Evolutionary conservation across 2,888 invertebrate genomes (phyloP), one percentile per base, ranked within the genome.

Genomic region (Diachrysia chrysitis): DNA sequence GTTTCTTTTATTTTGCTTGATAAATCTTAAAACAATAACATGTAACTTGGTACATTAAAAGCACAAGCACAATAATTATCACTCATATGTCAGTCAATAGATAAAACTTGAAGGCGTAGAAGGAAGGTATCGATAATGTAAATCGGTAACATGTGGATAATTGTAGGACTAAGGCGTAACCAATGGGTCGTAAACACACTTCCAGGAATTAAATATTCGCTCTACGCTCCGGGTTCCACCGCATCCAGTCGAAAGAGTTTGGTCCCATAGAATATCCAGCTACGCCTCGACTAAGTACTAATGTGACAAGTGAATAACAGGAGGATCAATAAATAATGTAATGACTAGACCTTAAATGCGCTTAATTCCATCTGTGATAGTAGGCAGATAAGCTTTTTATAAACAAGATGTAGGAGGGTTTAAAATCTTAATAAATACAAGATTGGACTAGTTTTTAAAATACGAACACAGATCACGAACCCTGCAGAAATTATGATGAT

Each of bases 1-100:
- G 85, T 93, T 92, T 76, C 48, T 90, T 92, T 91, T 93, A 86
- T 88, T 87, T 90, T 91, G 92, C 92, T 90, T 89, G 83, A 90
- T 87, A 88, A 90, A 87, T 85, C 83, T 90, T 90, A 91, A 93
- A 92, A 85, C 86, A 88, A 91, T 89, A 93, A 90, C 86, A 90
- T 90, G 88, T 90, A 88, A 92, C 91, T 93, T 92, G 92, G 88
- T 92, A 95, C 93, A 94, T 90, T 93, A 89, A 92, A 95, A 95
- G 95, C 95, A 94, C 93, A 95, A 95, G 95, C 95, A 92, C 90
- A 90, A 89, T 91, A 82, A 87, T 82, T 93, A 94, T 95, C 94
- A 94, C 93, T 94, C 89, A 87, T 87, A 90, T 85, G 84, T 95
- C 95, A 95, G 95, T 95, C 95, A 89, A 91, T 92, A 94, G 92